phyloP scores from a whole-genome alignment of 2,797 vertebrate genomes.

The Eremophila alpestris region DNA sequence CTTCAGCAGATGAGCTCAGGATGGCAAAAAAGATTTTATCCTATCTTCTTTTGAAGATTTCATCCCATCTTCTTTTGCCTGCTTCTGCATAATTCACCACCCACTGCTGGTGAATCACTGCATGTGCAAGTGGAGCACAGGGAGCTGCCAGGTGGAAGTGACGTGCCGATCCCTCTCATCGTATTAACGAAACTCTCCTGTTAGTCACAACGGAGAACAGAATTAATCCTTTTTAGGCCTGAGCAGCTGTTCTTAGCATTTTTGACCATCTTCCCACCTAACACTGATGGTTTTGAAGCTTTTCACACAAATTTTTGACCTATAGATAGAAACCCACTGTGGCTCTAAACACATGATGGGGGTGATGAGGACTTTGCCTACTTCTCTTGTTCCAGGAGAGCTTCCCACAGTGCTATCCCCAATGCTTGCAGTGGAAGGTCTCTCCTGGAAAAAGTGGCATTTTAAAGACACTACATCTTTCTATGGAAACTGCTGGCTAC shows the following conservation, averaged over 20 bases:
- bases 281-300: not conserved
- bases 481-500: not conserved
- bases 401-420: not conserved
- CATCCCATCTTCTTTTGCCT: not conserved
- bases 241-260: not conserved
- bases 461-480: not conserved
- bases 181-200: not conserved
- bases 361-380: not conserved
- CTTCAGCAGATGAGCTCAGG: not conserved
- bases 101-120: constrained; percentile 65
- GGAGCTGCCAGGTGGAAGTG: constrained; percentile 48
- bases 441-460: not conserved
- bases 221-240: constrained; percentile 12
- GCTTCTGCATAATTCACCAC: constrained; percentile 39
- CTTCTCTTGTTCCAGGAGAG: not conserved
- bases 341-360: not conserved
- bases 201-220: constrained; percentile 34
- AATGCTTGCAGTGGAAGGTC: not conserved
- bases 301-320: not conserved
- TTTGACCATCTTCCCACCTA: not conserved
- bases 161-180: not conserved
- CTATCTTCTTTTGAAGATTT: not conserved
- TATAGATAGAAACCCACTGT: not conserved
- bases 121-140: constrained; percentile 31
- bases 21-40: not conserved